Base-by-base conservation (phyloP, 2,888 invertebrate species). In the Tupiocoris notatus region DNA sequence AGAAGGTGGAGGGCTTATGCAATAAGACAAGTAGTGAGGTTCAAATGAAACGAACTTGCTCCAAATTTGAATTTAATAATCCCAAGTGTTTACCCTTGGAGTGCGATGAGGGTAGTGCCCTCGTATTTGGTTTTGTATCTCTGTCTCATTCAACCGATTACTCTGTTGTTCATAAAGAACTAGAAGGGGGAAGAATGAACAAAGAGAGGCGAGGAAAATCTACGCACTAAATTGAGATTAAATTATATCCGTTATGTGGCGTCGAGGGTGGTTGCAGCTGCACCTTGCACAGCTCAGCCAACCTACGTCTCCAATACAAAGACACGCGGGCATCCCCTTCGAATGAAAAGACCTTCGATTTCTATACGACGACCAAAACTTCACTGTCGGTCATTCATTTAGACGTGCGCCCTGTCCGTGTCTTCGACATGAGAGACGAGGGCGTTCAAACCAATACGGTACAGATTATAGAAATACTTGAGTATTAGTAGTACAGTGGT, bases 181-280 rank as follows among this genome's bases (percentile, higher is more conserved):
- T 23, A n/a, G n/a, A n/a, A n/a, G n/a, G n/a, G n/a, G n/a, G n/a
- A n/a, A n/a, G n/a, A n/a, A n/a, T n/a, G n/a, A n/a, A n/a, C n/a
- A n/a, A n/a, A n/a, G 56, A 1, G 21, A 22, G 56, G 56, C 17
- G 57, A 68, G 21, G 20, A 20, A 18, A 57, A 22, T 68, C 66
- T 67, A 63, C 78, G 79, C 80, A 80, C 79, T 80, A 80, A 80
- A 80, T 80, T 80, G 80, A 80, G 80, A 80, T 80, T 79, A 80
- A 80, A 80, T 80, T 77, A 80, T 79, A 70, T 68, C 64, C 63
- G 76, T n/a, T 23, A 39, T 71, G 21, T 17, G 75, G 22, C 39
- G 66, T 25, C 21, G 67, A 22, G 70, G 76, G 73, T 56, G 76
- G 39, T 18, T 71, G 75, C 78, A 78, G 74, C 78, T 77, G 77